Conservation (phyloP, 2,888 invertebrate genomes). For the Atethmia centrago region DNA sequence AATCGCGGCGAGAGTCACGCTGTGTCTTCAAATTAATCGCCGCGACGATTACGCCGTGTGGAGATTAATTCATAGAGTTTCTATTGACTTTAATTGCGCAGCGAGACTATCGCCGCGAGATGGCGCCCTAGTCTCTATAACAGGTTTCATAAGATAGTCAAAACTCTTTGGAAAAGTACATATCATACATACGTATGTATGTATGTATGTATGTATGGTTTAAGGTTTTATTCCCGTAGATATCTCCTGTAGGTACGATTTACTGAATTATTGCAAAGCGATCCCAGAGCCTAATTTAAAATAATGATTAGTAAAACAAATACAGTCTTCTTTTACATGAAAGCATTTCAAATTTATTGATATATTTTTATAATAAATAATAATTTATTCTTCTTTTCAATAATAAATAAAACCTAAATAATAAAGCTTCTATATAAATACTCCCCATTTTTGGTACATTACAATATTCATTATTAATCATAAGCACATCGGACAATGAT, state of each 20-base stretch:
- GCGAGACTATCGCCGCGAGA: too few species aligned
- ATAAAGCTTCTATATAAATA: constrained; percentile 31
- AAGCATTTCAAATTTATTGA: constrained; percentile 18
- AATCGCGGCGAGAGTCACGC: too few species aligned
- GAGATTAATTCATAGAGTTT: too few species aligned
- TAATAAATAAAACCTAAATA: constrained; percentile 36
- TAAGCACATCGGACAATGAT: not conserved
- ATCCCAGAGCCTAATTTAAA: constrained; percentile 5
- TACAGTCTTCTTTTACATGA: constrained; percentile 22
- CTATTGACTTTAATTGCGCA: too few species aligned
- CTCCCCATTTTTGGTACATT: constrained; percentile 28
- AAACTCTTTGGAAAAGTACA: constrained; percentile 4
- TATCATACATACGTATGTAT: too few species aligned
- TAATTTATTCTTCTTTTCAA: constrained; percentile 21
- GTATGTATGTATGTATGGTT: too few species aligned
- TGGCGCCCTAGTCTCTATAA: not conserved
- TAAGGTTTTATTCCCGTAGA: not conserved
- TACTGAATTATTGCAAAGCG: constrained; percentile 4
- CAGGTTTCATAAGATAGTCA: not conserved
- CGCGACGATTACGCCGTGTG: too few species aligned
- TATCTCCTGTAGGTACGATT: not conserved
- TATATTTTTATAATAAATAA: constrained; percentile 31
- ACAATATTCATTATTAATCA: not conserved
- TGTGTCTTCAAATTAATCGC: too few species aligned
- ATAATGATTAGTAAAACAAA: constrained; percentile 5